These are phyloP conservation scores for Drosophila carrolli DNA, from an alignment of 1,140 invertebrate species.

Conservation along the genomic window DNA sequence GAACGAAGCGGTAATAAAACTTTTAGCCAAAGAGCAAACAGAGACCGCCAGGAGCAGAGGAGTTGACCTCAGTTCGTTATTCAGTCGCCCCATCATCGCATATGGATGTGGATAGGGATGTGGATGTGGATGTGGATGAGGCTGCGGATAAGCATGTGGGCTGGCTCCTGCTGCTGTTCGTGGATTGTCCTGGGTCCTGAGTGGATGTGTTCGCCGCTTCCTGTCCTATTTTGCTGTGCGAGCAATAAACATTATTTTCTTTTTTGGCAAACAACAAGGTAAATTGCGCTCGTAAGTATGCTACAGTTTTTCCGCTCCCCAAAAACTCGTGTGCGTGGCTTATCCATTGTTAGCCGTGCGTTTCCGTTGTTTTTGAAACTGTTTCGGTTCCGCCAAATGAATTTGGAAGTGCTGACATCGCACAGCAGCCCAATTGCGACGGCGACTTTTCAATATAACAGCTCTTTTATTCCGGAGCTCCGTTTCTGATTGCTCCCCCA, in stretches of 20 bases:
- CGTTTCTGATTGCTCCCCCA: slow-evolving; percentile 73
- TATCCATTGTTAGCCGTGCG: slow-evolving; percentile 34
- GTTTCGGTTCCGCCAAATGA: slow-evolving; percentile 65
- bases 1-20: slow-evolving; percentile 76
- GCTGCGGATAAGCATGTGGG: slow-evolving; percentile 16
- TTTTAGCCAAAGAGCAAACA: slow-evolving; percentile 67
- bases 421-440: slow-evolving; percentile 15
- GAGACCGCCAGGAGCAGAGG: slow-evolving; percentile 28
- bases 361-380: slow-evolving; percentile 64
- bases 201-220: slow-evolving; percentile 24
- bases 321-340: slow-evolving; percentile 10
- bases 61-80: slow-evolving; percentile 72
- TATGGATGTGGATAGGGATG: slow-evolving; percentile 7
- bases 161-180: slow-evolving; percentile 3
- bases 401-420: slow-evolving; percentile 75
- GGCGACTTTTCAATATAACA: slow-evolving; percentile 69
- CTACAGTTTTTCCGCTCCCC: slow-evolving; percentile 58
- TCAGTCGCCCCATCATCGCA: slow-evolving; percentile 29
- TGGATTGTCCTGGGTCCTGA: slow-evolving; percentile 8
- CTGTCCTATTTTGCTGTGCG: slow-evolving; percentile 50
- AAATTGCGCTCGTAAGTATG: slow-evolving; percentile 70
- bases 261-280: slow-evolving; percentile 66
- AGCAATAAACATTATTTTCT: slow-evolving; percentile 59
- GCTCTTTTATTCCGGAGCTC: slow-evolving; percentile 41
- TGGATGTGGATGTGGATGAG: background rate